Base-by-base conservation (phyloP, 2,888 invertebrate species). In the Rhogogaster chlorosoma region DNA sequence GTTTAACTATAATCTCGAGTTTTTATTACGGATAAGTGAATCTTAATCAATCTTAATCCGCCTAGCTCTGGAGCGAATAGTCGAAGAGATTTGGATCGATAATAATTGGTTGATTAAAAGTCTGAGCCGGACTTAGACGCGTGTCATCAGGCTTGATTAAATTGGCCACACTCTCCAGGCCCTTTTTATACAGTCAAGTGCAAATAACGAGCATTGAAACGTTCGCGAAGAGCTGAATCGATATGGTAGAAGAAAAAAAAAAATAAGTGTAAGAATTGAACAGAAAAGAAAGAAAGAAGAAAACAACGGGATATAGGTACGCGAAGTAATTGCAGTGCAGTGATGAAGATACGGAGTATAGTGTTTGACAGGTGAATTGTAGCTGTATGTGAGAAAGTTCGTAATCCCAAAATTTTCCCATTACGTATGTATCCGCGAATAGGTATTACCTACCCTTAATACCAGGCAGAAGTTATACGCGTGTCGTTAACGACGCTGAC, bases 401-500 rank as follows among this genome's bases (percentile, higher is more conserved):
- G 1, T 61, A 26, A 26, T 22, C 26, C 10, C 22, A 26, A 61
- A 26, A 26, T 10, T 12, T 26, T 26, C 7, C 26, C 2, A 26
- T 61, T 61, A 61, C 26, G 26, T 61, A 61, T 61, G 22, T 61
- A 26, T 10, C 3, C 26, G 26, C 26, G 22, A 12, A 61, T 12
- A 18, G 29, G 32, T 32, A n/a, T 0, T 36, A 15, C 36, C 10
- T 36, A 32, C 22, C 26, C 18, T 70, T 18, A 49, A 49, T 77
- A 10, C 18, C 32, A 53, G n/a, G 29, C 49, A n/a, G 53, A 49
- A 29, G 29, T 49, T 29, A 61, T 38, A 80, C 18, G 36, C 80
- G 61, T 38, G 61, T 61, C 80, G 61, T 80, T 80, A 64, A 83
- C 83, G 67, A 61, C 57, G 61, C 22, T 38, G 36, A 61, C 57